Conservation (phyloP, 1,140 invertebrate species). For the Drosophila elegans region DNA sequence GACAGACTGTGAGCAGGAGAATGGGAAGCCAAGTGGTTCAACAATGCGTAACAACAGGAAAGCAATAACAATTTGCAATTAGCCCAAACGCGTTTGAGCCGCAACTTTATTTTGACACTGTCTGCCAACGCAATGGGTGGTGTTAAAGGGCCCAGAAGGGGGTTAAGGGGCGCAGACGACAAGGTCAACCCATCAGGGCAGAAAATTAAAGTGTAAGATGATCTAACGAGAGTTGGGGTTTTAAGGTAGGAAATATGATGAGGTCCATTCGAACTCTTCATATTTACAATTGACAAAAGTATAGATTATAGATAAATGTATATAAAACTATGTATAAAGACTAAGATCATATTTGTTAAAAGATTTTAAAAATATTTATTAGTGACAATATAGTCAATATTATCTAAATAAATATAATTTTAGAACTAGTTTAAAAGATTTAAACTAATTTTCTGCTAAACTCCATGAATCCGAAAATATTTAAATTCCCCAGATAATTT, state of each 20-base stretch:
- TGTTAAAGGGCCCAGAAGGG: neutral
- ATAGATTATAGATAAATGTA: too few species aligned
- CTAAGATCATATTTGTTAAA: too few species aligned
- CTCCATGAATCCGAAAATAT: neutral
- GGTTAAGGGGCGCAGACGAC: neutral
- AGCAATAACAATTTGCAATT: conserved; percentile 63
- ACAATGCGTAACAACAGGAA: conserved; percentile 57
- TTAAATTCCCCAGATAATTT: neutral
- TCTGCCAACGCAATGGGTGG: conserved; percentile 4
- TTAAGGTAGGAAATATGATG: too few species aligned
- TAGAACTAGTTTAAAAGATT: too few species aligned
- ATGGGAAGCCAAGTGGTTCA: conserved; percentile 33
- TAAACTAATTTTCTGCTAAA: neutral
- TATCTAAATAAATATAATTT: too few species aligned
- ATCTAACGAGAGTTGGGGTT: neutral
- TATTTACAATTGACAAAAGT: too few species aligned
- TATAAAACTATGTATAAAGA: too few species aligned
- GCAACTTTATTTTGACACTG: conserved; percentile 49
- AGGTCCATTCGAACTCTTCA: too few species aligned
- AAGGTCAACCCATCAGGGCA: conserved; percentile 39
- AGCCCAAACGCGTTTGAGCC: conserved; percentile 32
- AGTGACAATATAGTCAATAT: too few species aligned
- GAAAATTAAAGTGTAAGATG: conserved; percentile 34
- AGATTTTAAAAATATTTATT: too few species aligned
- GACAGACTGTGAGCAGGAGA: conserved; percentile 1